Base-by-base conservation (phyloP, 37 sponge, comb jelly and placozoan species). In the Tethya wilhelma region DNA sequence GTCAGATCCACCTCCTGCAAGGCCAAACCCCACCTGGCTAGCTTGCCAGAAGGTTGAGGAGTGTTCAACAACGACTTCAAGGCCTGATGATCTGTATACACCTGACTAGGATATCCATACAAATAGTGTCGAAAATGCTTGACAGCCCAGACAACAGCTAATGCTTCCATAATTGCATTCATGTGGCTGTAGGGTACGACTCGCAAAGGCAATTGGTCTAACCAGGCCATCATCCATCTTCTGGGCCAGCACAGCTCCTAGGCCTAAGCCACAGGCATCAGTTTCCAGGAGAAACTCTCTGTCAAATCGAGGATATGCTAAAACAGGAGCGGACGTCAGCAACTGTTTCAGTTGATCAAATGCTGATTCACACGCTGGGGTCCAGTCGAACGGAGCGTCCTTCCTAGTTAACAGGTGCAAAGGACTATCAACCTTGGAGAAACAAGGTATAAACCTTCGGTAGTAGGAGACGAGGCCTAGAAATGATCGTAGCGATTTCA, bases 81-180 rank as follows among this genome's bases (percentile, higher is more conserved):
- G 4, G 90, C 84, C 49, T 82, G 74, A 34, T 89, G 90, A 30
- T 89, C 90, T n/a, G 90, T 89, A 34, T 39, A 75, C 36, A 89
- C 84, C 0, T 59, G 12, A 64, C 79, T 83, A 2, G 22, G 45
- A 28, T 89, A 79, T 7, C 84, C 90, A 78, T 89, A 89, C 44
- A 89, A 62, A 29, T 89, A 89, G 33, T 36, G 82, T 32, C 90
- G 12, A 45, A 89, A 89, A 25, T 85, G 72, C 34, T 81, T 84
- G 1, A 74, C 67, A 29, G 91, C 91, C 91, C 85, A 90, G 38
- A 90, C 81, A 8, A 90, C 86, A 25, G 68, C 86, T 30, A 84
- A 53, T 3, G 38, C 86, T 56, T 17, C 85, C 81, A 58, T 89
- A 89, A 44, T 75, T 81, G 30, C 45, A 36, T 40, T 84, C 90